phyloP scores from a whole-genome alignment of 1,140 invertebrate species.

The Pectinophora gossypiella region DNA sequence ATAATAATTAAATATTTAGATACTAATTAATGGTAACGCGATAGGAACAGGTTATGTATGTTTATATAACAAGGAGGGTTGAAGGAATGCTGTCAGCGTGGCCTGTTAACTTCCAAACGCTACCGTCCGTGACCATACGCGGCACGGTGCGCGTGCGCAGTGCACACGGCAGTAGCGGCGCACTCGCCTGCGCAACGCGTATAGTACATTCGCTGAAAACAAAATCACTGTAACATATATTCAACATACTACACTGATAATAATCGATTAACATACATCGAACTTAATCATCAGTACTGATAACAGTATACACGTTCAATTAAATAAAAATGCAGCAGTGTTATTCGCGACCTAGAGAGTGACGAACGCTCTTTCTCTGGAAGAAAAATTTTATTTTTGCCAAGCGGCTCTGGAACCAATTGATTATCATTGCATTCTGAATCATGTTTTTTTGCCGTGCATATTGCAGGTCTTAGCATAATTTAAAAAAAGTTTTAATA shows the following conservation, averaged over 20 bases:
- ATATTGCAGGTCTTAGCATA: too few relatives aligned
- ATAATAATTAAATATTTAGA: too few relatives aligned
- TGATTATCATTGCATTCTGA: too few relatives aligned
- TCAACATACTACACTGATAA: neutral
- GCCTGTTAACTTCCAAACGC: conserved; percentile 11
- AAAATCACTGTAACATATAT: neutral
- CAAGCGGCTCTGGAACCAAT: too few relatives aligned
- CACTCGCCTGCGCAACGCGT: neutral
- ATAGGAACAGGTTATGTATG: neutral
- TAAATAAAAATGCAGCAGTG: neutral
- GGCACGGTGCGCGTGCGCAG: neutral
- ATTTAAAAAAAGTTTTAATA: too few relatives aligned
- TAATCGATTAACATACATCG: neutral
- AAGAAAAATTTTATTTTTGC: too few relatives aligned
- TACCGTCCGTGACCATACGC: neutral
- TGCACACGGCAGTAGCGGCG: neutral
- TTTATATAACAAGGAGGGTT: neutral
- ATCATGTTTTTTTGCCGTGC: too few relatives aligned
- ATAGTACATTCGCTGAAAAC: too few relatives aligned
- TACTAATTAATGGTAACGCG: too few relatives aligned
- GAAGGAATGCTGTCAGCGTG: conserved; percentile 20
- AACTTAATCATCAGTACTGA: neutral
- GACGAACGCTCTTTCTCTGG: neutral
- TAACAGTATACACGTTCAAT: neutral
- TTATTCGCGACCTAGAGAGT: neutral